Percentiles rank a stretch among this genome's conserved stretches.
Evolutionary conservation across 2,113 vertebrate species (phyloP).

Genomic region (Haliaeetus leucogaster): DNA sequence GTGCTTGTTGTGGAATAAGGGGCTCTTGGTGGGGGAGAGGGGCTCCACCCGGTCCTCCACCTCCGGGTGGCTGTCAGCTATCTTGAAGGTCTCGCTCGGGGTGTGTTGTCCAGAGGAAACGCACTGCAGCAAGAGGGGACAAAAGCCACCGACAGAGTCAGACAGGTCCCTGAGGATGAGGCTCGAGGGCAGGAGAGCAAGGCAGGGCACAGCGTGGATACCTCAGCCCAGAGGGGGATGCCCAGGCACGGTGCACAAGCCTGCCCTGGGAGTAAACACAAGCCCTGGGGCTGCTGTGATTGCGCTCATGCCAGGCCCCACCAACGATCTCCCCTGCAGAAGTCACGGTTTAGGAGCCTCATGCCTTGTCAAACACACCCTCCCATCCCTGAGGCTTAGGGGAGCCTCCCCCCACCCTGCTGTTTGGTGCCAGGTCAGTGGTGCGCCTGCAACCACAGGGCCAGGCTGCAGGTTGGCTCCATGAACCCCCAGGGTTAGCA

Average conservation of each 20-base stretch:
- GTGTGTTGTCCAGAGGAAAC: constrained; percentile 54
- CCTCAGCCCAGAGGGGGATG: background rate
- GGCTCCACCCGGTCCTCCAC: constrained; percentile 68
- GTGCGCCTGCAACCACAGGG: too few species aligned
- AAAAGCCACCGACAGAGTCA: background rate
- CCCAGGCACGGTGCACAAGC: background rate
- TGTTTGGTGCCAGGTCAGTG: background rate
- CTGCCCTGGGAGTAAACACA: background rate
- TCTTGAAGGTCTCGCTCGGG: constrained; percentile 73
- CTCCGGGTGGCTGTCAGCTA: constrained; percentile 73
- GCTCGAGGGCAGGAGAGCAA: background rate
- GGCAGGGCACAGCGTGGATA: background rate
- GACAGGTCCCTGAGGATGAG: too few species aligned
- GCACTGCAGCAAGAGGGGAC: constrained; percentile 38
- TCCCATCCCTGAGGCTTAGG: too few species aligned
- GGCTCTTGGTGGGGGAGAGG: constrained; percentile 25
- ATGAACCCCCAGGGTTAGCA: rapidly evolving
- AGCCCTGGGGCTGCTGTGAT: background rate
- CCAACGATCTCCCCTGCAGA: background rate
- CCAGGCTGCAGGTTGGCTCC: background rate
- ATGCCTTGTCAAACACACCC: too few species aligned
- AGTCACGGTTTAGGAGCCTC: background rate
- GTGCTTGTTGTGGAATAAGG: constrained; percentile 73
- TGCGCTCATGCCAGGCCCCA: background rate
- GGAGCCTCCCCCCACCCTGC: background rate